Percentiles rank a stretch among this genome's conserved stretches.
Conservation (phyloP, 1,140 invertebrate species). For the Penaeus japonicus region DNA sequence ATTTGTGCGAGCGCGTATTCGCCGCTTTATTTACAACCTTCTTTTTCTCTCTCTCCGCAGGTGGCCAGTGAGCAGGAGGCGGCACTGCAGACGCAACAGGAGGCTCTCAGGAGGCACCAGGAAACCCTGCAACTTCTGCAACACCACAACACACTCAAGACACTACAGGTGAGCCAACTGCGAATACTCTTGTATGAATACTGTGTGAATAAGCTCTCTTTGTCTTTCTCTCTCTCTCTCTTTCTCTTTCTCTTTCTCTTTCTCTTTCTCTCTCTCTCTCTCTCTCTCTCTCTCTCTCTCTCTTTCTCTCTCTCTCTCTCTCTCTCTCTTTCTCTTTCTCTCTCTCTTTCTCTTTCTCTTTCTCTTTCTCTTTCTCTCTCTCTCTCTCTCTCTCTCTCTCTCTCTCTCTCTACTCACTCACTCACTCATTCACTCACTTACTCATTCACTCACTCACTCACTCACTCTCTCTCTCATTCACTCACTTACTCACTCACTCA, state of each 20-base stretch:
- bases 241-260: neutral
- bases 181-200: neutral
- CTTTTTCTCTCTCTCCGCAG: conserved; percentile 22
- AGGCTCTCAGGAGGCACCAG: conserved; percentile 62
- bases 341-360: too few relatives aligned
- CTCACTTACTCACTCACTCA: too few relatives aligned
- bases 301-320: too few relatives aligned
- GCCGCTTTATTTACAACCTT: neutral
- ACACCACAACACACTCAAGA: conserved; percentile 69
- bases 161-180: conserved; percentile 67
- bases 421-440: too few relatives aligned
- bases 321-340: too few relatives aligned
- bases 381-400: too few relatives aligned
- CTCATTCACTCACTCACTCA: too few relatives aligned
- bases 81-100: conserved; percentile 61
- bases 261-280: neutral
- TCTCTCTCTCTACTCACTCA: too few relatives aligned
- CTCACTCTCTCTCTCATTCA: too few relatives aligned
- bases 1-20: too few relatives aligned
- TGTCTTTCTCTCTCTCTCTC: neutral
- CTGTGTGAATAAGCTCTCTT: neutral
- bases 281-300: too few relatives aligned
- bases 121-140: conserved; percentile 68
- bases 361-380: too few relatives aligned
- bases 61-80: conserved; percentile 54